phyloP scores from a whole-genome alignment of 2,113 vertebrate genomes.

The Calidris pugnax region DNA sequence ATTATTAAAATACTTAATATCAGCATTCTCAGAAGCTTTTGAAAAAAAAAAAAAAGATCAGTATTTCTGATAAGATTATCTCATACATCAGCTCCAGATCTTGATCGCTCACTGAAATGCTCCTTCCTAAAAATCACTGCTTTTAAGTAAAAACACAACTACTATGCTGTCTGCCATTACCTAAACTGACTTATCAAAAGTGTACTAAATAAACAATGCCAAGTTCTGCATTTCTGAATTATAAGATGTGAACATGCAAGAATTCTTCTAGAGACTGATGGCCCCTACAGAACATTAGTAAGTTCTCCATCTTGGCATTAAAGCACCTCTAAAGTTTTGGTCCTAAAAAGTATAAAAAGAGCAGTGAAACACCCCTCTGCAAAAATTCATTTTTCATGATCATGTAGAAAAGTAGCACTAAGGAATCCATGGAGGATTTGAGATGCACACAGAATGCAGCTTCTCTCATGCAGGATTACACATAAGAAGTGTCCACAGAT shows the following conservation, averaged over 20 bases:
- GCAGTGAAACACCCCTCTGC: background rate
- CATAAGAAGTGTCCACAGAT: background rate
- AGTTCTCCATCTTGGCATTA: background rate
- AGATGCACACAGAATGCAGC: background rate
- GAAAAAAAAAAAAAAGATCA: background rate
- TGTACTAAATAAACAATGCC: background rate
- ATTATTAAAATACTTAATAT: slow-evolving; percentile 19
- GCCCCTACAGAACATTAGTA: background rate
- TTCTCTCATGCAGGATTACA: background rate
- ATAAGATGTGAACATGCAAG: background rate
- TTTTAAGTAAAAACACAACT: background rate
- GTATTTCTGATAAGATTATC: background rate
- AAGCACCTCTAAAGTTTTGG: background rate
- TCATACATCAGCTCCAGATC: background rate
- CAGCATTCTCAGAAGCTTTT: background rate
- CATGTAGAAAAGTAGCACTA: background rate
- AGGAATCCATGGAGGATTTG: background rate
- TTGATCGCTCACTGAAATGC: background rate
- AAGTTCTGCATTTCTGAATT: background rate
- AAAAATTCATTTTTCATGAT: background rate
- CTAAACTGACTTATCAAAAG: background rate
- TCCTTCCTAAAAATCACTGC: background rate
- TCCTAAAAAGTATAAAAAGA: background rate
- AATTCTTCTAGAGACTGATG: background rate
- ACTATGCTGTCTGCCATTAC: background rate